Percentiles rank a stretch among this genome's conserved stretches.
Conservation (phyloP, 1,140 invertebrate species). For the Nephotettix cincticeps region DNA sequence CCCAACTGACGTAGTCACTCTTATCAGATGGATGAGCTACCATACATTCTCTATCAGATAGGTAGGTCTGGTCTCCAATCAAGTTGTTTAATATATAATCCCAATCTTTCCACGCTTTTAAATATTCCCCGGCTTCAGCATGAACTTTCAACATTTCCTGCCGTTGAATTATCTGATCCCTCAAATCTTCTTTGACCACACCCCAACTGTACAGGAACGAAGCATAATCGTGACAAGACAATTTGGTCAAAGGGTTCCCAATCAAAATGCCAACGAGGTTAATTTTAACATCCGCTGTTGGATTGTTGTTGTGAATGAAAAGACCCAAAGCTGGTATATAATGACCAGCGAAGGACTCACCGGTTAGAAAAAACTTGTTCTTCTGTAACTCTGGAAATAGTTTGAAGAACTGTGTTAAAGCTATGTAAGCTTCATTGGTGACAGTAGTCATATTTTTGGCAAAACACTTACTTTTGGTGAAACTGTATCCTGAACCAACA, state of each 20-base stretch:
- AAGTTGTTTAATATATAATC: slow-evolving; percentile 57
- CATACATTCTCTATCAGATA: slow-evolving; percentile 61
- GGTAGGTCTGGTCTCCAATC: slow-evolving; percentile 48
- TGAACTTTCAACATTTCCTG: slow-evolving; percentile 54
- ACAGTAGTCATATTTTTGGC: slow-evolving; percentile 41
- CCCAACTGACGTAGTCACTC: background rate
- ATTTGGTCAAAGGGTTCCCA: slow-evolving; percentile 81
- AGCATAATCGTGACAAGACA: slow-evolving; percentile 75
- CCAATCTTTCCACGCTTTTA: slow-evolving; percentile 72
- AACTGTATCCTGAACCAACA: slow-evolving; percentile 35
- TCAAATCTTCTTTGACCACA: slow-evolving; percentile 24
- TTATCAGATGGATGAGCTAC: slow-evolving; percentile 50
- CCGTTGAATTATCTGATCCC: slow-evolving; percentile 28
- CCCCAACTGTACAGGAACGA: slow-evolving; percentile 66
- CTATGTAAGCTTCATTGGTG: slow-evolving; percentile 63
- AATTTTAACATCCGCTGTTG: slow-evolving; percentile 60
- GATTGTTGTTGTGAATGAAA: slow-evolving; percentile 55
- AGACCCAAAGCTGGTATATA: slow-evolving; percentile 54
- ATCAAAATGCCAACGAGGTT: slow-evolving; percentile 74
- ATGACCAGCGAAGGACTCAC: slow-evolving; percentile 59
- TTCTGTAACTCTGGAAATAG: slow-evolving; percentile 51
- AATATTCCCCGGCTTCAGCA: slow-evolving; percentile 73
- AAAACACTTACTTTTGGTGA: slow-evolving; percentile 25
- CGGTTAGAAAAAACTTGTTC: slow-evolving; percentile 45
- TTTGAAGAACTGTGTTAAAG: slow-evolving; percentile 69